These are phyloP conservation scores for Sitta europaea DNA, from an alignment of 2,113 vertebrate species.

Conservation along the genomic window DNA sequence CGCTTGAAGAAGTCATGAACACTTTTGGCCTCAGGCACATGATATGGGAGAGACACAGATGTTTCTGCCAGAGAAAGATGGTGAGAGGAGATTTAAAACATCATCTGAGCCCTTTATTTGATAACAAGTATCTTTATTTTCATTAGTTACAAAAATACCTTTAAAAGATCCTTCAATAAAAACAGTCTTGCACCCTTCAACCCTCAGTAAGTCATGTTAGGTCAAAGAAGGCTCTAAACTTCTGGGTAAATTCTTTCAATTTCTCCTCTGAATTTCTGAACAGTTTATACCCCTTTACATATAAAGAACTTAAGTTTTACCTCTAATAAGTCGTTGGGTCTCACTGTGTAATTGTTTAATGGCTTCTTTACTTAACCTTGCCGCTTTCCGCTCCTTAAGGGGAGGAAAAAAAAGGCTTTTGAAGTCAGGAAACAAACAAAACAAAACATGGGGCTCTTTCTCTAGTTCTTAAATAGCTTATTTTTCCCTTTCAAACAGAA, in stretches of 20 bases:
- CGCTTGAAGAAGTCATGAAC: constrained; percentile 88
- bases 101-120: neutral
- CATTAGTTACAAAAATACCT: neutral
- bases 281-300: neutral
- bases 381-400: constrained; percentile 89
- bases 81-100: neutral
- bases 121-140: neutral
- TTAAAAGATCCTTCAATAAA: neutral
- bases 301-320: constrained; percentile 64
- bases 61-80: constrained; percentile 76
- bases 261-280: neutral
- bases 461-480: neutral
- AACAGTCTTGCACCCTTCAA: neutral
- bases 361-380: constrained; percentile 88
- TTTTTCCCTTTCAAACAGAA: neutral
- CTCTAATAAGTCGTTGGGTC: constrained; percentile 89
- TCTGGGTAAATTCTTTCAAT: neutral
- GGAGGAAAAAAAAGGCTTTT: constrained; percentile 25
- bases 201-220: neutral
- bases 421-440: neutral
- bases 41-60: constrained; percentile 86
- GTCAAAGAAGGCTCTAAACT: neutral
- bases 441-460: neutral
- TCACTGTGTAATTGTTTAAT: constrained; percentile 94
- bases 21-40: constrained; percentile 89